Evolutionary conservation across 1,140 invertebrate species (phyloP).

Genomic region (Hylaeus anthracinus): DNA sequence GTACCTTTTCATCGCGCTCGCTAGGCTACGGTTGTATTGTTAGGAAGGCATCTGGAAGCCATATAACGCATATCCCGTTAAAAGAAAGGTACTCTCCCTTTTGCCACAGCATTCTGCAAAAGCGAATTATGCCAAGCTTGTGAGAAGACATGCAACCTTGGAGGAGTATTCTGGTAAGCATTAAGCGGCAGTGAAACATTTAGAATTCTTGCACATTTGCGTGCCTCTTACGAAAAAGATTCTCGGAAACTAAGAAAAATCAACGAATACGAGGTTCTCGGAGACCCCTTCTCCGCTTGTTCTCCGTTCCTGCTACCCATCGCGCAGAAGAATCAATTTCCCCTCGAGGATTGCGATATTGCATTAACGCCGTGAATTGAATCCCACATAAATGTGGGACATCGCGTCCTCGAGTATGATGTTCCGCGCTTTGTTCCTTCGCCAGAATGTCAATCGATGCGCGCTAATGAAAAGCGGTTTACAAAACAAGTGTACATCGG

Average conservation of each 20-base stretch:
- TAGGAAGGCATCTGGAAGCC: slow-evolving; percentile 37
- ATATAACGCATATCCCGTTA: slow-evolving; percentile 27
- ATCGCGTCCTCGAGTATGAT: neutral
- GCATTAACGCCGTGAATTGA: neutral
- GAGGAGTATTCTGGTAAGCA: neutral
- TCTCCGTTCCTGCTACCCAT: too few species aligned
- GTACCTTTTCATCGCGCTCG: neutral
- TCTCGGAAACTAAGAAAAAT: too few species aligned
- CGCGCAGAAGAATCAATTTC: too few species aligned
- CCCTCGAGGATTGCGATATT: neutral
- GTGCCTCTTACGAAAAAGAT: neutral
- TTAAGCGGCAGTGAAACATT: neutral
- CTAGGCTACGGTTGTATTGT: slow-evolving; percentile 10
- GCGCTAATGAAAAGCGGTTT: slow-evolving; percentile 23
- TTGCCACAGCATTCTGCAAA: slow-evolving; percentile 24
- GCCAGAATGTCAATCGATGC: neutral
- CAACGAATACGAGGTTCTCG: too few species aligned
- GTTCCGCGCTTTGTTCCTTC: neutral
- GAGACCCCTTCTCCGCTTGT: too few species aligned
- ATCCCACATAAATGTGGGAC: neutral
- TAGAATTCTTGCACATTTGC: neutral
- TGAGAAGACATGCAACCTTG: slow-evolving; percentile 9
- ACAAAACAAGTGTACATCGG: neutral
- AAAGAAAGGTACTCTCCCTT: slow-evolving; percentile 33
- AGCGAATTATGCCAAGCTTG: slow-evolving; percentile 15